These are phyloP conservation scores for Acronicta aceris DNA, from an alignment of 2,888 invertebrate genomes.

Conservation along the genomic window DNA sequence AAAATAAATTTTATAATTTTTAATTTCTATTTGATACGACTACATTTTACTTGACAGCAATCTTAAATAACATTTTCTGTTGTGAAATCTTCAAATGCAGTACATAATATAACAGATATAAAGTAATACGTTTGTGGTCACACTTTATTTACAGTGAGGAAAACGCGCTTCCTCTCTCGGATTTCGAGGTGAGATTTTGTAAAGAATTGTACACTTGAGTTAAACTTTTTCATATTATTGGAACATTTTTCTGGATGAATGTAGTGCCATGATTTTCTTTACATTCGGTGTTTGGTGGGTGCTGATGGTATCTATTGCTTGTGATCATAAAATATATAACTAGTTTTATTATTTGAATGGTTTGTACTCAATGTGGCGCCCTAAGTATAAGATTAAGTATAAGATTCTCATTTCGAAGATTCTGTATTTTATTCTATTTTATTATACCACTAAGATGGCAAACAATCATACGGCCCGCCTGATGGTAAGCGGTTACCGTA, in stretches of 20 bases:
- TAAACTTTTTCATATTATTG: conserved; percentile 1
- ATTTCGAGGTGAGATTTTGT: conserved; percentile 18
- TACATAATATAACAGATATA: conserved; percentile 19
- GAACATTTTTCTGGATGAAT: not conserved
- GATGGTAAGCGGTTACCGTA: no score
- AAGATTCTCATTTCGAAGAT: no score
- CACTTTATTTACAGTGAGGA: conserved; percentile 36
- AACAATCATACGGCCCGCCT: no score
- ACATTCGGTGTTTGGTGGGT: not conserved
- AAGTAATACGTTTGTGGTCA: conserved; percentile 9
- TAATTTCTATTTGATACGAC: not conserved
- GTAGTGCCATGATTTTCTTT: not conserved
- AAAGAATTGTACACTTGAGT: conserved; percentile 1
- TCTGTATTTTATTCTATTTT: no score
- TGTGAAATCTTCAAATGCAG: conserved; percentile 9
- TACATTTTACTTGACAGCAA: not conserved
- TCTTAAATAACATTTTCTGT: conserved; percentile 16
- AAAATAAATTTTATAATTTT: no score
- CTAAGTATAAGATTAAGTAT: no score
- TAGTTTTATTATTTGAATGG: no score
- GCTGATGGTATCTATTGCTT: no score
- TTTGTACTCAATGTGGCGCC: no score
- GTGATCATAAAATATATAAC: no score
- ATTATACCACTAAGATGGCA: no score
- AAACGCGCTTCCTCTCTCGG: conserved; percentile 3